Evolutionary conservation across 2,113 vertebrate genomes (phyloP).

Genomic region (Aythya baeri): DNA sequence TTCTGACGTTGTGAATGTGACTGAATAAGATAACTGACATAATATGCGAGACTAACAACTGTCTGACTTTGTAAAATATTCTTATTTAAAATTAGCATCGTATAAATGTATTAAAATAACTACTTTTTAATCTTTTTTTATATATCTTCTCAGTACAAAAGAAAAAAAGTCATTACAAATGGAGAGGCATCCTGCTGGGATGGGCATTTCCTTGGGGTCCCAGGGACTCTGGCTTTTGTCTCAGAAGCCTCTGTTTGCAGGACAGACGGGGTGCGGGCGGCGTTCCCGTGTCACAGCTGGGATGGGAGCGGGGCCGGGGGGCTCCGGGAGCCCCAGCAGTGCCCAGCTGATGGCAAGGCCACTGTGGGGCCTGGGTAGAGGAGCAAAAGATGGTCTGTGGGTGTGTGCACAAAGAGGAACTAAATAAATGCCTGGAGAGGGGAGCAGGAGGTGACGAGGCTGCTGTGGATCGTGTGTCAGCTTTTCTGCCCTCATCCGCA

Average conservation of each 20-base stretch:
- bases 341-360: not conserved
- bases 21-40: not conserved
- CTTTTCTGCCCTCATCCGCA: not conserved
- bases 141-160: not conserved
- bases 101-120: not conserved
- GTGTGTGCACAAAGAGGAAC: fast-evolving
- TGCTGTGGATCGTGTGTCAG: not conserved
- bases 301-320: not conserved
- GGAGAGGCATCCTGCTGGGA: not conserved
- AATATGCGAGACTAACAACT: not conserved
- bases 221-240: fast-evolving
- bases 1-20: not conserved
- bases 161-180: not conserved
- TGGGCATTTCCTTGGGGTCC: not conserved
- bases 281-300: fast-evolving
- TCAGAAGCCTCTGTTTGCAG: not conserved
- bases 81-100: not conserved
- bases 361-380: not conserved
- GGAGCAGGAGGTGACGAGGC: fast-evolving
- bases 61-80: not conserved
- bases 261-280: not conserved
- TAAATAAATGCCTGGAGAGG: not conserved
- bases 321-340: not conserved
- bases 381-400: not conserved
- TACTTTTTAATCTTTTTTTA: not conserved